A percentile compares a stretch with the other conserved stretches of the same genome.
These are phyloP conservation scores for Epistrophe eligans DNA, from an alignment of 2,888 invertebrate genomes.

Conservation along the genomic window DNA sequence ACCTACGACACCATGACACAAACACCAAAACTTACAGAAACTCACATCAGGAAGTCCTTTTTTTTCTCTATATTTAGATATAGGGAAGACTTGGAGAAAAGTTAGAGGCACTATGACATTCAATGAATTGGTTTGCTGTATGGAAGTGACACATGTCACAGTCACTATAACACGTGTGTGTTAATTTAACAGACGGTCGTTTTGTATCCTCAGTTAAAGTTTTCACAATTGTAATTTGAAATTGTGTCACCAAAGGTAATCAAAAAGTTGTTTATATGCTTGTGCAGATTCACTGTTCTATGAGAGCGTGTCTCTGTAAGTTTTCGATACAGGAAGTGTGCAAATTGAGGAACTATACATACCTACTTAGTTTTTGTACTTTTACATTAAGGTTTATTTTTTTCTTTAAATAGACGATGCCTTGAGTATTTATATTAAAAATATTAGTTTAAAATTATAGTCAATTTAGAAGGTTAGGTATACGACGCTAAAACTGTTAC, in stretches of 20 bases:
- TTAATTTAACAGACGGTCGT: neutral
- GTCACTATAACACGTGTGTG: conserved; percentile 3
- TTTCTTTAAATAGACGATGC: no score
- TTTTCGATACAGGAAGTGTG: neutral
- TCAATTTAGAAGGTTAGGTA: no score
- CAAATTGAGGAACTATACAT: neutral
- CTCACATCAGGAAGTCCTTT: conserved; percentile 8
- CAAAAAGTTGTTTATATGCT: conserved; percentile 33
- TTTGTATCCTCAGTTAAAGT: conserved; percentile 12
- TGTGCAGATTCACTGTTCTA: neutral
- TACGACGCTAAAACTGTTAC: no score
- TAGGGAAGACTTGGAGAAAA: conserved; percentile 27
- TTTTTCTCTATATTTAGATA: neutral
- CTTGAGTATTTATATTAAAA: no score
- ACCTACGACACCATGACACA: neutral
- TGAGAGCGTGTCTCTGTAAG: neutral
- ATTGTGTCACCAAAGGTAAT: conserved; percentile 40
- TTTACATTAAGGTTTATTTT: no score
- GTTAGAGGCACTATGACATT: conserved; percentile 26
- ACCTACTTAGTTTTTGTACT: no score
- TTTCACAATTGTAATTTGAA: conserved; percentile 11
- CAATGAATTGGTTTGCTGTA: conserved; percentile 33
- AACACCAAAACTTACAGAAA: conserved; percentile 3
- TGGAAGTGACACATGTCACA: conserved; percentile 49
- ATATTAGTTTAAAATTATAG: no score